Conservation (phyloP, 2,888 invertebrate species). For the Ectobius pallidus region DNA sequence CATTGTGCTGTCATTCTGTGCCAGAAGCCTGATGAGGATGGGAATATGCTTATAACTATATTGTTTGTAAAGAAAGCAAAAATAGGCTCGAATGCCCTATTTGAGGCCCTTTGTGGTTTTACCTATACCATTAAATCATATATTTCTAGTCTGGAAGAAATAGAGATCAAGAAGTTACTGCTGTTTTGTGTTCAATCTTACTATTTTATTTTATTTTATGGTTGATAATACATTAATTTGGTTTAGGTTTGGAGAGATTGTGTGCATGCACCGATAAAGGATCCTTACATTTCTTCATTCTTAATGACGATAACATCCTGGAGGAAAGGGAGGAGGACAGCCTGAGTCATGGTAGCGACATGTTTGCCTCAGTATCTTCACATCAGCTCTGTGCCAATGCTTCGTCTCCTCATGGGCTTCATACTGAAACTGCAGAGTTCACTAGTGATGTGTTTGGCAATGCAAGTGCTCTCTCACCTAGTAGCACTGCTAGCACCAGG, state of each 20-base stretch:
- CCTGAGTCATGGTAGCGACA: background rate
- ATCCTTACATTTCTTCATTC: slow-evolving; percentile 80
- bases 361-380: background rate
- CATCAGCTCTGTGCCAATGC: background rate
- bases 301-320: slow-evolving; percentile 73
- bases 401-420: background rate
- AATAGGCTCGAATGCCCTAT: too few species aligned
- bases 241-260: slow-evolving; percentile 76
- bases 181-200: too few species aligned
- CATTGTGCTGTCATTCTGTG: too few species aligned
- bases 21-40: too few species aligned
- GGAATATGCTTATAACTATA: too few species aligned
- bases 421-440: background rate
- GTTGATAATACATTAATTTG: too few species aligned
- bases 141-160: too few species aligned
- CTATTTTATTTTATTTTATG: too few species aligned
- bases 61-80: too few species aligned
- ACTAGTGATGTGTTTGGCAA: background rate
- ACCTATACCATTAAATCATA: too few species aligned
- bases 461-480: slow-evolving; percentile 45
- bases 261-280: slow-evolving; percentile 84
- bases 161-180: too few species aligned
- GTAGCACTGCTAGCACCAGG: slow-evolving; percentile 8
- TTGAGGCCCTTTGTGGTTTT: too few species aligned
- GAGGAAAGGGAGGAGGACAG: slow-evolving; percentile 76